phyloP scores from a whole-genome alignment of 2,888 invertebrate genomes.

The Notodonta ziczac region DNA sequence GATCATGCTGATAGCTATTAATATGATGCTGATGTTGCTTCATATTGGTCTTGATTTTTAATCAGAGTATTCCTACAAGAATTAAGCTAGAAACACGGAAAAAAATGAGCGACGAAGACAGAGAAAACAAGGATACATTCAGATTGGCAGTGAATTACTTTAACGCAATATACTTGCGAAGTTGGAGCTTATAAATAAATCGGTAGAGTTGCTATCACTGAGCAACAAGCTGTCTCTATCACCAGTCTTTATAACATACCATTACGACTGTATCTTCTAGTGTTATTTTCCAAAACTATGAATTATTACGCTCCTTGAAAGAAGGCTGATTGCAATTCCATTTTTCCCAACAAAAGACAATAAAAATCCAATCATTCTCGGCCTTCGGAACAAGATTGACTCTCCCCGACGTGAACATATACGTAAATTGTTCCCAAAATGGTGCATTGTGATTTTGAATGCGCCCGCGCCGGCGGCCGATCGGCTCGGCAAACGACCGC shows the following conservation, averaged over 20 bases:
- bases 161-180: no score
- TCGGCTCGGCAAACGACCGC: conserved; percentile 22
- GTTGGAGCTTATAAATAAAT: no score
- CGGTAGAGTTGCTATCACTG: no score
- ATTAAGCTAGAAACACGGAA: no score
- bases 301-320: neutral
- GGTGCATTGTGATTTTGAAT: conserved; percentile 47
- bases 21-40: no score
- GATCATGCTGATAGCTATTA: no score
- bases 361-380: neutral
- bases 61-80: no score
- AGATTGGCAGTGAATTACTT: no score
- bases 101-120: no score
- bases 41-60: no score
- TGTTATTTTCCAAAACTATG: neutral
- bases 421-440: conserved; percentile 39
- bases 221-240: neutral
- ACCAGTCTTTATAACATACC: conserved; percentile 5
- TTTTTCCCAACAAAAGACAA: conserved; percentile 3
- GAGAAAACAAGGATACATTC: no score
- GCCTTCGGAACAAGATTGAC: conserved; percentile 3
- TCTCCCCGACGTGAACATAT: conserved; percentile 25
- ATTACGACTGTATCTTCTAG: neutral
- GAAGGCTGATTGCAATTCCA: conserved; percentile 2
- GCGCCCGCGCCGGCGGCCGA: conserved; percentile 30